Percentiles rank a stretch among this genome's conserved stretches.
Evolutionary conservation across 2,113 vertebrate species (phyloP).

Genomic region (Rhipidura dahli): DNA sequence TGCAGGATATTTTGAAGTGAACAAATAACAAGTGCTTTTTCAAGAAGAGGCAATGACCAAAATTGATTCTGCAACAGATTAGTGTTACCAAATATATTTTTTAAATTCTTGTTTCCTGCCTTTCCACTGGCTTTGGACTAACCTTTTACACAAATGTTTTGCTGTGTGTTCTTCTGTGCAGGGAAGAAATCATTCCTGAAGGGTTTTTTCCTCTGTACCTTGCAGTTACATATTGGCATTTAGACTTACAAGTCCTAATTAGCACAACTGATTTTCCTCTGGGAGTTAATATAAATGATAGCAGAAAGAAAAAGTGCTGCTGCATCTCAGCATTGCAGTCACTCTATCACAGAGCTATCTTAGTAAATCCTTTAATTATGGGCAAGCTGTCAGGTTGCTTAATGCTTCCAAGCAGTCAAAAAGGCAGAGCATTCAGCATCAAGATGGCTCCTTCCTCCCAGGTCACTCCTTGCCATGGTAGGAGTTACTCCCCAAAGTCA

Average conservation of each 20-base stretch:
- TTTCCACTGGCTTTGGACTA: background rate
- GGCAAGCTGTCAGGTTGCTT: background rate
- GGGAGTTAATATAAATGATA: conserved; percentile 25
- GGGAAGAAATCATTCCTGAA: background rate
- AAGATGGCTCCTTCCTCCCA: background rate
- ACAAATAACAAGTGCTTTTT: background rate
- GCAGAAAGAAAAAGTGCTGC: background rate
- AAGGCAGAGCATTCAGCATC: background rate
- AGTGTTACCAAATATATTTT: background rate
- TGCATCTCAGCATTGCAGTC: background rate
- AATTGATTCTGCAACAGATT: background rate
- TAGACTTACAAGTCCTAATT: conserved; percentile 37
- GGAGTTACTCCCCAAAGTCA: background rate
- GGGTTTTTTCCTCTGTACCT: background rate
- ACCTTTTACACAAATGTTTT: background rate
- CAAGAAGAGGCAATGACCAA: background rate
- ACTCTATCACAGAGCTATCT: background rate
- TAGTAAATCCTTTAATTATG: background rate
- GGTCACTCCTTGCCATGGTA: background rate
- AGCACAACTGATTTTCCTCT: conserved; percentile 14
- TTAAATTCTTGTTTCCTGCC: background rate
- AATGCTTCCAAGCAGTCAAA: background rate
- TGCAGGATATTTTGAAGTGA: background rate
- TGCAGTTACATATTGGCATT: conserved; percentile 11
- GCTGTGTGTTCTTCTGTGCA: background rate